Conservation (phyloP, 1,140 invertebrate genomes). For the Holcopasites calliopsidis region DNA sequence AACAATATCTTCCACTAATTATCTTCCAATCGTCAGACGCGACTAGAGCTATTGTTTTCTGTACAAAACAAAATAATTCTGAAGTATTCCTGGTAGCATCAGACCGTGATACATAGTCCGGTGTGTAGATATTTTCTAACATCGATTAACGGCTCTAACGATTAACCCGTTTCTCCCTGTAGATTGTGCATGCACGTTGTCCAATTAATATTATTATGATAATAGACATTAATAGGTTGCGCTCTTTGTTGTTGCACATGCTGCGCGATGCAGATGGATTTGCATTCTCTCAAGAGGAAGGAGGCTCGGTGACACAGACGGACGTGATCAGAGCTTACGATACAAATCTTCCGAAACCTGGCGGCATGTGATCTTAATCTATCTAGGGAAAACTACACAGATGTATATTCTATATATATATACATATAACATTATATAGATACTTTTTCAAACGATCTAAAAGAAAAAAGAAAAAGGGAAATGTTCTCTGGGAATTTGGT, state of each 20-base stretch:
- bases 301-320: constrained; percentile 94
- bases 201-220: constrained; percentile 24
- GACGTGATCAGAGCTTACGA: constrained; percentile 96
- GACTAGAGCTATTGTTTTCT: neutral
- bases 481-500: neutral
- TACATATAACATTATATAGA: neutral
- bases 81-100: neutral
- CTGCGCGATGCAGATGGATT: constrained; percentile 90
- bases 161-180: neutral
- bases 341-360: constrained; percentile 91
- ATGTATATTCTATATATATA: constrained; percentile 21
- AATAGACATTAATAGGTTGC: constrained; percentile 53
- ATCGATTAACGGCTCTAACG: neutral
- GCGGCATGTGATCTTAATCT: constrained; percentile 83
- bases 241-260: constrained; percentile 62
- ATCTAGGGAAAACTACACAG: constrained; percentile 20
- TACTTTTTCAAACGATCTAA: constrained; percentile 17
- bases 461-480: neutral
- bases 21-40: neutral
- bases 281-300: constrained; percentile 99
- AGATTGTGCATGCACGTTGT: constrained; percentile 16
- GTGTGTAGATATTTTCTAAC: neutral
- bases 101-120: neutral
- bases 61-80: neutral
- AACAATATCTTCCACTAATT: neutral